Conservation (phyloP, 1,140 invertebrate genomes). For the Adoxophyes honmai region DNA sequence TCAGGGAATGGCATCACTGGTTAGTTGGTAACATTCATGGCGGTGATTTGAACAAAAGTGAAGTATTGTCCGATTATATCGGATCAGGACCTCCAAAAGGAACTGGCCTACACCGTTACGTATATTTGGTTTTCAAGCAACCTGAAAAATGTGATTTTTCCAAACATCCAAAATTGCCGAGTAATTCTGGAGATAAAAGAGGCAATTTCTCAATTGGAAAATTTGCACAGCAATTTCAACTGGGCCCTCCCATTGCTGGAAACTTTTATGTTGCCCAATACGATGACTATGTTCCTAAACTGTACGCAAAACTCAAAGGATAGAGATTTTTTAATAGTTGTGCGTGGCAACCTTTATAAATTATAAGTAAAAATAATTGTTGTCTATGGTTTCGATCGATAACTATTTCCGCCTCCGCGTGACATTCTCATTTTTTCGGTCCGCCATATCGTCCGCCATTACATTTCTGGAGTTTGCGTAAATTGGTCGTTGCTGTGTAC, state of each 20-base stretch:
- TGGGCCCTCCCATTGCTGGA: conserved; percentile 3
- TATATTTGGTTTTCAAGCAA: conserved; percentile 23
- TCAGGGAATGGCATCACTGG: conserved; percentile 95
- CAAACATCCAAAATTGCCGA: conserved; percentile 25
- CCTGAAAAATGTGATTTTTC: conserved; percentile 38
- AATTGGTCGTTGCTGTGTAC: conserved; percentile 65
- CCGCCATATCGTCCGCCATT: conserved; percentile 60
- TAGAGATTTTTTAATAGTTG: not conserved
- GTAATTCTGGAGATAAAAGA: conserved; percentile 7
- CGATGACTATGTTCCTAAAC: conserved; percentile 12
- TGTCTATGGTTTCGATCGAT: conserved; percentile 70
- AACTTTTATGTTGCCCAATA: conserved; percentile 13
- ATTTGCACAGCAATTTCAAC: conserved; percentile 14
- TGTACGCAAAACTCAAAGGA: conserved; percentile 10
- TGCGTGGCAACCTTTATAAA: not conserved
- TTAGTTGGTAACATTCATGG: conserved; percentile 93
- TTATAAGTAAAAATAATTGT: conserved; percentile 20
- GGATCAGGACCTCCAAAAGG: conserved; percentile 91
- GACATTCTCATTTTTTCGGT: conserved; percentile 70
- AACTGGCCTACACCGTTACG: conserved; percentile 87
- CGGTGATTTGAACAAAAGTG: conserved; percentile 83
- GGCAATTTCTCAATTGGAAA: conserved; percentile 26
- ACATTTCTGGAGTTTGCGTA: conserved; percentile 68
- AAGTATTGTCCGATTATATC: conserved; percentile 87
- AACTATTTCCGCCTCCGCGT: conserved; percentile 71